phyloP scores from a whole-genome alignment of 2,113 vertebrate species.

The Fregata magnificens region DNA sequence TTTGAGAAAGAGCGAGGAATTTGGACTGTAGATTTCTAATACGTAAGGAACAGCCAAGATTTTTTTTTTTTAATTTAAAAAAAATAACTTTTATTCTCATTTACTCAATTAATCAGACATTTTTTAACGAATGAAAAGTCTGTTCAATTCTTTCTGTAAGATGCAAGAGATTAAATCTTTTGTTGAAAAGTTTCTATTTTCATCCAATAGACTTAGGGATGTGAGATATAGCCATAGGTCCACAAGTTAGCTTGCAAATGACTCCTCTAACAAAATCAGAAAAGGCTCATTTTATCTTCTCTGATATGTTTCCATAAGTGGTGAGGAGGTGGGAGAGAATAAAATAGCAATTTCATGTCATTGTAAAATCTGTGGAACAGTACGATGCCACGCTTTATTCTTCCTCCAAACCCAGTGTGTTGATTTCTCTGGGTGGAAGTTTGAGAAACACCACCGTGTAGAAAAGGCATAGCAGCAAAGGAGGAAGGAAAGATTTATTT shows the following conservation, averaged over 20 bases:
- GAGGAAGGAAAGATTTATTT: not conserved
- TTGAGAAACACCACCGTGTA: not conserved
- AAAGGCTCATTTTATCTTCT: not conserved
- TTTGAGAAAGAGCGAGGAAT: not conserved
- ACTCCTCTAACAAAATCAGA: not conserved
- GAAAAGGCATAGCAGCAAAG: not conserved
- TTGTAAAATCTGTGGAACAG: not conserved
- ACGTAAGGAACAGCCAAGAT: not conserved
- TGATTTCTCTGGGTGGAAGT: not conserved
- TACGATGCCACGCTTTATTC: rapidly evolving
- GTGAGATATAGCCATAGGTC: not conserved
- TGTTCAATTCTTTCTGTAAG: not conserved
- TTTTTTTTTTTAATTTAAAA: not conserved
- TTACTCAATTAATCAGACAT: not conserved
- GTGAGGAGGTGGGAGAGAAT: not conserved
- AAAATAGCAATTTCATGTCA: not conserved
- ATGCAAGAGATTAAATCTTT: not conserved
- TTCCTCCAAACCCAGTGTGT: not conserved
- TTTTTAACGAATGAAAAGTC: not conserved
- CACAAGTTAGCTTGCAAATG: not conserved
- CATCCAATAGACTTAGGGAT: not conserved
- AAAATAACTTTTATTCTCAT: not conserved
- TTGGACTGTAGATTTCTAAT: not conserved
- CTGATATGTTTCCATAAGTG: not conserved
- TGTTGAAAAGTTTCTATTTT: not conserved